Percentiles rank a stretch among this genome's conserved stretches.
phyloP scores from a whole-genome alignment of 1,140 invertebrate genomes.

The Geopemphigus sp. region DNA sequence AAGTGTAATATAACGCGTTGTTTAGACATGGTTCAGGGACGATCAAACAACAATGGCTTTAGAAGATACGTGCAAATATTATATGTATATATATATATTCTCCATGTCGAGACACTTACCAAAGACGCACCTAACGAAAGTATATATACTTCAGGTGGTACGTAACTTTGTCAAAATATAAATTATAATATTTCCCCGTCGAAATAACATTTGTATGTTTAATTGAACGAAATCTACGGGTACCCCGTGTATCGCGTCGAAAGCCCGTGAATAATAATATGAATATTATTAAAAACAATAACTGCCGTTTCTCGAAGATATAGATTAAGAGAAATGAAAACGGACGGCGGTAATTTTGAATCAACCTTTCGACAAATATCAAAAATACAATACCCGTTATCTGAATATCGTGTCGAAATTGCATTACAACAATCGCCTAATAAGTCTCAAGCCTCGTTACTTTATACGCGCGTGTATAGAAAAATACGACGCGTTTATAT shows the following conservation, averaged over 20 bases:
- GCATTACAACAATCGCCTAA: too few species aligned
- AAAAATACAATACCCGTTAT: too few species aligned
- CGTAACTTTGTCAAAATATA: constrained; percentile 21
- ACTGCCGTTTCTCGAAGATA: constrained; percentile 4
- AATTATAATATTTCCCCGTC: not conserved
- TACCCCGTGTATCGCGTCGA: not conserved
- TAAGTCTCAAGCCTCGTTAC: too few species aligned
- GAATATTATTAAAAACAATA: constrained; percentile 43
- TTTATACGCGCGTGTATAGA: not conserved
- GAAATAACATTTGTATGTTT: constrained; percentile 18
- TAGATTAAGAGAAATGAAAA: too few species aligned
- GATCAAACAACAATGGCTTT: constrained; percentile 4
- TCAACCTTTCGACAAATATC: not conserved
- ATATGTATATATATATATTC: not conserved
- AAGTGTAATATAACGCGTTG: not conserved
- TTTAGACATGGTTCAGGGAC: not conserved
- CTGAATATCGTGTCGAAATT: too few species aligned
- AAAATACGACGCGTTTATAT: too few species aligned
- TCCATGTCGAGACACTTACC: not conserved
- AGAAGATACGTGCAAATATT: not conserved
- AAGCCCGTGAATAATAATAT: constrained; percentile 31
- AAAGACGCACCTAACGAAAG: not conserved
- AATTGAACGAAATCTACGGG: constrained; percentile 45
- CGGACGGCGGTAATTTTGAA: not conserved
- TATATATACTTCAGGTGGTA: not conserved